phyloP scores from a whole-genome alignment of 1,140 invertebrate species.

The Formica selysi region DNA sequence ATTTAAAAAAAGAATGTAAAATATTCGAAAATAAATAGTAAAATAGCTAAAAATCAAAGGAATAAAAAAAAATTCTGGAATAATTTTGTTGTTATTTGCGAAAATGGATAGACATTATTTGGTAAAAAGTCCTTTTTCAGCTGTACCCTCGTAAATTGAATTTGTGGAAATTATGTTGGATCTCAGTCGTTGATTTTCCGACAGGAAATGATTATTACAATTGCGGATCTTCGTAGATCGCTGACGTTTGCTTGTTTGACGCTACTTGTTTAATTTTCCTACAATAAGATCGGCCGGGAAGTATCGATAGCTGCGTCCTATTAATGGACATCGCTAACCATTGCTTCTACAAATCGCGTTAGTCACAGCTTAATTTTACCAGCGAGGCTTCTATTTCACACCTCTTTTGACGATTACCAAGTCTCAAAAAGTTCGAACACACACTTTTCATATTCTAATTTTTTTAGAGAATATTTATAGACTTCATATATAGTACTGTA shows the following conservation, averaged over 20 bases:
- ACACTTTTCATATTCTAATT: not conserved
- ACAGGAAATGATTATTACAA: not conserved
- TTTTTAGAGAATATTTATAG: too few relatives aligned
- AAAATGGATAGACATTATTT: not conserved
- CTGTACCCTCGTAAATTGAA: not conserved
- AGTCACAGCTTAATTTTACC: conserved; percentile 40
- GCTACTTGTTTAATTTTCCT: not conserved
- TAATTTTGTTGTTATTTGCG: not conserved
- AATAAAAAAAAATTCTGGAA: not conserved
- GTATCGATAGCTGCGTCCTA: not conserved
- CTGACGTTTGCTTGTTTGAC: not conserved
- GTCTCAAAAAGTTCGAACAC: not conserved
- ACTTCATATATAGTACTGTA: not conserved
- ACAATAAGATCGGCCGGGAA: not conserved
- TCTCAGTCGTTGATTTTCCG: conserved; percentile 3
- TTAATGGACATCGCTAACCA: not conserved
- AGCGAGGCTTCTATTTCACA: not conserved
- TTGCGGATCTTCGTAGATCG: not conserved
- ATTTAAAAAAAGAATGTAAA: not conserved
- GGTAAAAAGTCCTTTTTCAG: not conserved
- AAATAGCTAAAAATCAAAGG: not conserved
- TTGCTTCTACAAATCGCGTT: conserved; percentile 12
- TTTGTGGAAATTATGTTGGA: not conserved
- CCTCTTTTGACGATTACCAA: not conserved
- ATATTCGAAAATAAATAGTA: not conserved